phyloP scores from a whole-genome alignment of 1,140 invertebrate species.

The Sminthurides bifidus region DNA sequence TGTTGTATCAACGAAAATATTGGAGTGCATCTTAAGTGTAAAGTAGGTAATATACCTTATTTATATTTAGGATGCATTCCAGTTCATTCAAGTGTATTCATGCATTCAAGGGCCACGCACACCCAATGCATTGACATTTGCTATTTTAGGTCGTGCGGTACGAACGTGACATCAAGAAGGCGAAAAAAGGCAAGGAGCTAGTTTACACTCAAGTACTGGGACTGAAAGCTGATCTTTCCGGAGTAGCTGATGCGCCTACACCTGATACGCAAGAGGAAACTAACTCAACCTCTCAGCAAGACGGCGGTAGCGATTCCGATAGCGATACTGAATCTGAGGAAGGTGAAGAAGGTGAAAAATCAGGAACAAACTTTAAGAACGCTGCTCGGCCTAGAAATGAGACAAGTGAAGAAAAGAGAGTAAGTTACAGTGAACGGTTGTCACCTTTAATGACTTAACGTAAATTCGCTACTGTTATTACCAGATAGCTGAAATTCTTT shows the following conservation, averaged over 20 bases:
- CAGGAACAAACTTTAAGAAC: conserved; percentile 48
- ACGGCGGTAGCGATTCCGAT: neutral
- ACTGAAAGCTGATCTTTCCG: conserved; percentile 64
- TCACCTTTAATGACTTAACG: neutral
- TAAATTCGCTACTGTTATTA: conserved; percentile 6
- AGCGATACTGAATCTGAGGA: neutral
- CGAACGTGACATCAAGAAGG: conserved; percentile 73
- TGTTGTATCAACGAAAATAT: no score
- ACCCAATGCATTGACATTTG: neutral
- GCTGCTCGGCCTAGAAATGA: conserved; percentile 69
- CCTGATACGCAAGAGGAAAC: conserved; percentile 18
- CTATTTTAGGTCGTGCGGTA: conserved; percentile 62
- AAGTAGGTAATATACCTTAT: no score
- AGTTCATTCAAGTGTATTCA: no score
- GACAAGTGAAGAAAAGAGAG: conserved; percentile 71
- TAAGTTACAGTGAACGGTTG: conserved; percentile 33
- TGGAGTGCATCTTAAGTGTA: no score
- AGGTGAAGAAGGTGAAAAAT: neutral
- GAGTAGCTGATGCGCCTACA: conserved; percentile 39
- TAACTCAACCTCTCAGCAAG: neutral
- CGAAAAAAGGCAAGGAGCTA: conserved; percentile 60
- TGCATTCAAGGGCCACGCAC: no score
- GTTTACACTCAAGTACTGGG: conserved; percentile 75
- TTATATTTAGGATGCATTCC: no score
- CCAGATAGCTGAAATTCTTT: conserved; percentile 19